Evolutionary conservation across 2,113 vertebrate genomes (phyloP).

Genomic region (Oryzias melastigma): DNA sequence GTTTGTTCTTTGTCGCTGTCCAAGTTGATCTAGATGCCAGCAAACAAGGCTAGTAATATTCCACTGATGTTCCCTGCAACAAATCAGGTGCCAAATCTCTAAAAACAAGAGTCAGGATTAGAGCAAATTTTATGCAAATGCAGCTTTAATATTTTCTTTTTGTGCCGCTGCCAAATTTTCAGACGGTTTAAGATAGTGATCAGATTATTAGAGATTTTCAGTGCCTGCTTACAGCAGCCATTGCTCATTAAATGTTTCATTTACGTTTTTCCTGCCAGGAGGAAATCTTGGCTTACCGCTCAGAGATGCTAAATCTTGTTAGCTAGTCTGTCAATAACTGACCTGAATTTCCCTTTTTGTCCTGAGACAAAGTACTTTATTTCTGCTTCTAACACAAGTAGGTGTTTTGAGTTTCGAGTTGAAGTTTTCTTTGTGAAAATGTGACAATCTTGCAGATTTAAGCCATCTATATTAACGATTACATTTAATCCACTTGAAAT

Average conservation of each 20-base stretch:
- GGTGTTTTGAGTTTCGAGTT: neutral
- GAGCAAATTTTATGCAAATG: conserved; percentile 34
- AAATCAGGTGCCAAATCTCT: no score
- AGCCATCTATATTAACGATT: no score
- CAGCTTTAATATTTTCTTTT: conserved; percentile 36
- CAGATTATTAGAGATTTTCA: conserved; percentile 11
- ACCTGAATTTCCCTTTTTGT: conserved; percentile 30
- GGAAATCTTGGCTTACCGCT: conserved; percentile 29
- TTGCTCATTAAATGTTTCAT: conserved; percentile 34
- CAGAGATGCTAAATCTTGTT: conserved; percentile 28
- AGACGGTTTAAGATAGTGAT: conserved; percentile 17
- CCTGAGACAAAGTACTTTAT: conserved; percentile 21
- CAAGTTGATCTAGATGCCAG: no score
- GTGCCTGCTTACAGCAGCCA: conserved; percentile 11
- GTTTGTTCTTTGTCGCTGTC: no score
- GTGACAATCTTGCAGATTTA: no score
- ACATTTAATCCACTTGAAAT: neutral
- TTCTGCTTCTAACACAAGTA: conserved; percentile 1
- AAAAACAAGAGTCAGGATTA: no score
- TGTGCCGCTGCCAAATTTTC: conserved; percentile 24
- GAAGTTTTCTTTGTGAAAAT: neutral
- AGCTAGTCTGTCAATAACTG: conserved; percentile 39
- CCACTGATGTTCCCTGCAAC: no score
- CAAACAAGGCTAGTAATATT: no score
- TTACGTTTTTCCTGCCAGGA: conserved; percentile 30